Base-by-base conservation (phyloP, 2,888 invertebrate genomes). In the Philaethria dido region DNA sequence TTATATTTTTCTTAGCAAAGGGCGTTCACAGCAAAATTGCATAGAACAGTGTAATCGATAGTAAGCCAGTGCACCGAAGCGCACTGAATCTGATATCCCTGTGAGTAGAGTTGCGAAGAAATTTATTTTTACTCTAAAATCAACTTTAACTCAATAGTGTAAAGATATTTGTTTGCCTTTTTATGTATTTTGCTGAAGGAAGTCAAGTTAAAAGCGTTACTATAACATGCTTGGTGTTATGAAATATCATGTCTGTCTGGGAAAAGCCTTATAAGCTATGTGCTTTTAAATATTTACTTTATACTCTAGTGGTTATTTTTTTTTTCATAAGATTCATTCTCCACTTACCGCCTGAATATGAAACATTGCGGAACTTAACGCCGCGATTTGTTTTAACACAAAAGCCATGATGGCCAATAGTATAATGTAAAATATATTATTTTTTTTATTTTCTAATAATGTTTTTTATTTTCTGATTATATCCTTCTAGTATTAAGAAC, bases 11-110 rank as follows among this genome's bases (percentile, higher is more conserved):
- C 45, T 16, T 3, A 45, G 33, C 14, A 44, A 55, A 47, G 29
- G 59, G 39, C 39, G 39, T 55, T 62, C 62, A 62, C 61, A 63
- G 60, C 61, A 57, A 57, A 69, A 64, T 70, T 66, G 70, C 68
- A 64, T 57, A 64, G 63, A 45, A 33, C 60, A 52, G 36, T 64
- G 70, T 61, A 70, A 70, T 66, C 64, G 69, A 70, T 68, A 66
- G 61, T 54, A 50, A 44, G 16, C 44, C 55, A 42, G 66, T 57
- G 69, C 50, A 42, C 50, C 55, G 55, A 66, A 57, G 66, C 69
- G 69, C 66, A 67, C 45, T 68, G 68, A 72, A 71, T 50, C 66
- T 42, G 72, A 72, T 71, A 72, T 48, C 66, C 72, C 67, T 72
- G 71, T 61, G 72, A 72, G 72, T 66, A 62, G 57, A 68, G 52